Conservation (phyloP, 1,140 invertebrate species). For the Drosophila baimaii region DNA sequence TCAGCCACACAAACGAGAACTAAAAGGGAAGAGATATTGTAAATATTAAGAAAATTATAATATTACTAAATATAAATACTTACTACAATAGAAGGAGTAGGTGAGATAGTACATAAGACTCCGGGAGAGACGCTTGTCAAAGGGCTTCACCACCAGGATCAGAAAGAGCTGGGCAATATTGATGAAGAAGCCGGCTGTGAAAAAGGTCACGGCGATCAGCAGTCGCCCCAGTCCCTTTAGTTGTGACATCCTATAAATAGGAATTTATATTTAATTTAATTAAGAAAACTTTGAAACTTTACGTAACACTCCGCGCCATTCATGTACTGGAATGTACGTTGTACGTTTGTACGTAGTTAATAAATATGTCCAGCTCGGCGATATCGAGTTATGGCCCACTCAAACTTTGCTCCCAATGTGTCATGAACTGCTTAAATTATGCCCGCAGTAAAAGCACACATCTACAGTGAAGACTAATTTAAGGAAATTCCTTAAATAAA, state of each 20-base stretch:
- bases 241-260: constrained; percentile 57
- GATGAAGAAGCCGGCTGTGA: constrained; percentile 93
- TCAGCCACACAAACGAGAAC: constrained; percentile 95
- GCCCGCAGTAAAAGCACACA: constrained; percentile 18
- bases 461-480: constrained; percentile 8
- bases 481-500: too few relatives aligned
- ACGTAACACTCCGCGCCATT: constrained; percentile 34
- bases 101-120: constrained; percentile 96
- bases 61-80: constrained; percentile 85
- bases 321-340: constrained; percentile 11
- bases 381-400: constrained; percentile 57
- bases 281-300: too few relatives aligned
- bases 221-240: constrained; percentile 86
- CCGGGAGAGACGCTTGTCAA: constrained; percentile 91
- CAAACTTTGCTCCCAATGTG: constrained; percentile 44
- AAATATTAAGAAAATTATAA: too few relatives aligned
- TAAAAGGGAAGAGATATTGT: constrained; percentile 76
- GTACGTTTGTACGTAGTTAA: constrained; percentile 28
- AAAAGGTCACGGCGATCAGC: constrained; percentile 94
- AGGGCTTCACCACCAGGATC: constrained; percentile 89
- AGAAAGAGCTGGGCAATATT: constrained; percentile 92
- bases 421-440: constrained; percentile 32
- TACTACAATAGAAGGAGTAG: constrained; percentile 95
- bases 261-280: constrained; percentile 19
- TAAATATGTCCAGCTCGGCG: constrained; percentile 47